phyloP scores from a whole-genome alignment of 2,888 invertebrate species.

The Xestia ashworthii region DNA sequence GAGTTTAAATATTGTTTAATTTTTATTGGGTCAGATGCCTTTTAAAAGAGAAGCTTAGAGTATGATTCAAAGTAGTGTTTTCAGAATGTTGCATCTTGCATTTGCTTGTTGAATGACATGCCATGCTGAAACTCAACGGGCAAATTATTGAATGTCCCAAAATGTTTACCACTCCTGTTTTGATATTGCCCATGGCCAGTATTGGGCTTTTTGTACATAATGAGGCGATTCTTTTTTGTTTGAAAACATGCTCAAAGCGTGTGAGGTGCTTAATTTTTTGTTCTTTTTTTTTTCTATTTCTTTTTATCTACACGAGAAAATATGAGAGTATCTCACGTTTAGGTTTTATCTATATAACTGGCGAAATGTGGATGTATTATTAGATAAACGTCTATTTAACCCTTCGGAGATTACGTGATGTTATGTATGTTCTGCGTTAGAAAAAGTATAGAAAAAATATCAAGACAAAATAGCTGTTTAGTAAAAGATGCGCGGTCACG shows the following conservation, averaged over 20 bases:
- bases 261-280: slow-evolving; percentile 26
- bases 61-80: neutral
- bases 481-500: slow-evolving; percentile 21
- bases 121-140: neutral
- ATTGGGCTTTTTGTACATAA: slow-evolving; percentile 30
- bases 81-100: neutral
- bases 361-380: no score
- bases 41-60: neutral
- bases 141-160: neutral
- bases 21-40: neutral
- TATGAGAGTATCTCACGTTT: neutral
- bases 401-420: no score
- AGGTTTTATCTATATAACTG: neutral
- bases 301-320: neutral
- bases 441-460: slow-evolving; percentile 5
- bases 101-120: no score
- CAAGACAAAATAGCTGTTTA: slow-evolving; percentile 1
- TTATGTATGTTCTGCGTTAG: neutral
- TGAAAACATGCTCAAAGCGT: slow-evolving; percentile 26
- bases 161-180: slow-evolving; percentile 33
- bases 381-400: no score
- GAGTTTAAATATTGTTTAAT: neutral
- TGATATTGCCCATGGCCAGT: slow-evolving; percentile 9
- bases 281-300: neutral
- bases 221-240: slow-evolving; percentile 35